Evolutionary conservation across 2,797 vertebrate genomes (phyloP), one percentile per base, ranked within the genome.

Genomic region (Nyctalus aviator): DNA sequence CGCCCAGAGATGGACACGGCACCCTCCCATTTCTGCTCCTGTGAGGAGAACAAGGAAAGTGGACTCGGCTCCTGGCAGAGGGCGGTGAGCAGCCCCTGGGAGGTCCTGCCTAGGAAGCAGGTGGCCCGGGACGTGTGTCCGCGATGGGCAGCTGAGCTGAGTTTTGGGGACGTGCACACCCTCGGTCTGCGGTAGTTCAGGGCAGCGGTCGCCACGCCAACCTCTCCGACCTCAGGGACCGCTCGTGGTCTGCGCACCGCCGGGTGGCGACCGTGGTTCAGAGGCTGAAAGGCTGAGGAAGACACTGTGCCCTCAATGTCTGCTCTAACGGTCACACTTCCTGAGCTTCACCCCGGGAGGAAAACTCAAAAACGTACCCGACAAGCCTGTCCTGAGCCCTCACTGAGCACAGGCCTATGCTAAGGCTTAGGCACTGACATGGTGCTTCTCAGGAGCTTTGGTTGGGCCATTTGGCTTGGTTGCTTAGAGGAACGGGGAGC

Each of bases 91-190:
- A 23, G 4, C 32, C 3, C 44, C 30, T 57, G 41, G n/a, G 68
- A 48, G 46, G n/a, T 53, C 41, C 69, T 35, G 32, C 18, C 37
- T 8, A 20, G 17, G 41, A 30, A 48, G 32, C 2, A 23, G 1
- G 11, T 23, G 53, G 6, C n/a, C 2, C 15, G 5, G 66, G 57
- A 8, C 1, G 5, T 25, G 37, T 12, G 59, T 46, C 71, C 6
- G 4, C 1, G 1, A 0, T 0, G 25, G 84, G 30, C 32, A 2
- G n/a, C 48, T 3, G 35, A 23, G 18, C 0, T 21, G 78, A 41
- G 20, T 13, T 53, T 13, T 7, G n/a, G 27, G 84, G 27, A 75
- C 11, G 6, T 18, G 25, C 0, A 14, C 23, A 4, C 32, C 32
- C 25, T 23, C 66, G 21, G 15, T 30, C 81, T 27, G 13, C 8